Percentiles rank a stretch among this genome's conserved stretches.
These are phyloP conservation scores for Eclectus roratus DNA, from an alignment of 2,113 vertebrate genomes.

Conservation along the genomic window DNA sequence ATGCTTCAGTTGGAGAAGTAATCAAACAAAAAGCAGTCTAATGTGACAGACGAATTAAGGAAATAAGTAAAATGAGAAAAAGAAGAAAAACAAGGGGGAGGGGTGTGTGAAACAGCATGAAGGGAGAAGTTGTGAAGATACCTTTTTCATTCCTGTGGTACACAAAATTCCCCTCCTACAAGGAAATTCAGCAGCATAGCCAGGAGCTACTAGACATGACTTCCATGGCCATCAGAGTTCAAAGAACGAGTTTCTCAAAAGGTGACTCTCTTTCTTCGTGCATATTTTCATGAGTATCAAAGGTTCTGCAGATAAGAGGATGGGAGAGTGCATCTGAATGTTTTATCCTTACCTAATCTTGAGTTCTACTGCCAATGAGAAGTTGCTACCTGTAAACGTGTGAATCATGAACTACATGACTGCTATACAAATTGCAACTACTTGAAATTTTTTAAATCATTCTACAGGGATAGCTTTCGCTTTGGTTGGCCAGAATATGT, in stretches of 20 bases:
- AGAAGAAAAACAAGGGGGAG: neutral
- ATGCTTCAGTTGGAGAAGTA: neutral
- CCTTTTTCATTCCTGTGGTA: neutral
- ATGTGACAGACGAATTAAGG: neutral
- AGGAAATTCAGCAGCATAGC: neutral
- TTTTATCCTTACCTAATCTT: neutral
- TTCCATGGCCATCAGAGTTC: neutral
- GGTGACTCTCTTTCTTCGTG: neutral
- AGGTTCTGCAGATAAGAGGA: neutral
- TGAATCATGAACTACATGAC: neutral
- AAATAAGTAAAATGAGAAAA: neutral
- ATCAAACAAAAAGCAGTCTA: neutral
- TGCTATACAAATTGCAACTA: neutral
- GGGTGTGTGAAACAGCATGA: neutral
- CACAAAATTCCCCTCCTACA: neutral
- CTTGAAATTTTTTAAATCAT: neutral
- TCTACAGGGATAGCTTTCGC: neutral
- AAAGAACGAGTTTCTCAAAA: neutral
- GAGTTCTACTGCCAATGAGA: neutral
- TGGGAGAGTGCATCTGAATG: neutral
- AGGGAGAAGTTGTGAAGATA: neutral
- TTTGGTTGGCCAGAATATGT: neutral
- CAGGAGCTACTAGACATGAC: neutral
- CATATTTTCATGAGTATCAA: neutral
- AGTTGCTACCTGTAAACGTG: neutral